Evolutionary conservation across 1,140 invertebrate genomes (phyloP), one percentile per base, ranked within the genome.

Genomic region (Zophobas atratus): DNA sequence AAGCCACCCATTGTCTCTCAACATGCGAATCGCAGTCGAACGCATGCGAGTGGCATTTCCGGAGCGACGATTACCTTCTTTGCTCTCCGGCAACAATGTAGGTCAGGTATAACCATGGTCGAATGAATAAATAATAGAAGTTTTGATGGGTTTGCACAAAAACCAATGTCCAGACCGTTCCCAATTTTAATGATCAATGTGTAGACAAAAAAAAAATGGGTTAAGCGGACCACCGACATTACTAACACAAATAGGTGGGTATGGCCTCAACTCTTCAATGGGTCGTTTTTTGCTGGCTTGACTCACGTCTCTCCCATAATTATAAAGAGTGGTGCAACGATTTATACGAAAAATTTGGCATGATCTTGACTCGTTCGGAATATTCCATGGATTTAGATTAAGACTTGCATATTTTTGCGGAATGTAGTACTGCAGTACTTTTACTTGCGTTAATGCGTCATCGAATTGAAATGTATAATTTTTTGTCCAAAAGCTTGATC

Each of bases 131-230:
- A 63, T 63, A 48, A 41, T 43, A 4, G 60, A 39, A 67, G 8
- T 67, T 63, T 63, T 63, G 57, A 63, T n/a, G 55, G 36, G 57
- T 63, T 67, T 67, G 60, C 60, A 67, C 60, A 67, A 67, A 67
- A 67, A 43, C n/a, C 20, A 33, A 43, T 4, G 39, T 32, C 60
- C 60, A 67, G 39, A 63, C 60, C 60, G 39, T 20, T 41, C 60
- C 60, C 39, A 67, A 60, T 67, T 67, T 67, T 67, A 67, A 67
- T 67, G 60, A 67, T 67, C 60, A 39, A 67, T 67, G 60, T 67
- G 60, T 41, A 67, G 60, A 67, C 60, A 32, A 32, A 67, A 67
- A 67, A 67, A 67, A 63, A 39, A 39, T 43, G 33, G 1, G 60
- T 32, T 33, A 67, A 67, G 38, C 60, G 60, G 60, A 67, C 60